phyloP scores from a whole-genome alignment of 2,797 vertebrate species.

The Rhincodon typus region DNA sequence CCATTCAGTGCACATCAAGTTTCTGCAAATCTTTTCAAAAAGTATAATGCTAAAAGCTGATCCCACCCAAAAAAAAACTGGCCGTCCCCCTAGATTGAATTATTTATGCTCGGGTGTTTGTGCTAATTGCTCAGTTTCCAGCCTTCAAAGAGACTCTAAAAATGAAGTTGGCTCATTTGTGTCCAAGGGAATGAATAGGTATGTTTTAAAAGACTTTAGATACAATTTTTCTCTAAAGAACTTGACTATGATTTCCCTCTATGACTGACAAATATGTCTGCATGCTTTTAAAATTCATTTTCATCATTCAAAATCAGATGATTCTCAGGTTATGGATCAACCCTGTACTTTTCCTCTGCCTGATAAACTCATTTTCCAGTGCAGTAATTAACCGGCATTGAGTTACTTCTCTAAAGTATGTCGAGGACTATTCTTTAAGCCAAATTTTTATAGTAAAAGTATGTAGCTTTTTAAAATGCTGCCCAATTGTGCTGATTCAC shows the following conservation, averaged over 20 bases:
- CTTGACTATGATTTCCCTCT: neutral
- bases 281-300: neutral
- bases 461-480: neutral
- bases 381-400: neutral
- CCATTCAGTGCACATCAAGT: neutral
- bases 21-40: neutral
- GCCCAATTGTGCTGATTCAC: neutral
- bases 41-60: neutral
- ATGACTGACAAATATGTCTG: neutral
- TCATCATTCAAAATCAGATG: neutral
- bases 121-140: neutral
- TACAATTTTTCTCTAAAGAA: neutral
- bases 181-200: neutral
- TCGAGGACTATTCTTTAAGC: neutral
- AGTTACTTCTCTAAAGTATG: neutral
- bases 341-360: too few species aligned
- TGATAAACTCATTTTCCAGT: neutral
- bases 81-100: neutral
- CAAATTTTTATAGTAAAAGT: neutral
- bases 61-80: neutral
- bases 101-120: neutral
- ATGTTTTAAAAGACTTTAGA: neutral
- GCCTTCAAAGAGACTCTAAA: neutral
- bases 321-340: neutral
- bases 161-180: neutral